A percentile compares a stretch with the other conserved stretches of the same genome.
Conservation (phyloP, 2,888 invertebrate species). For the Coecobrya sp. region DNA sequence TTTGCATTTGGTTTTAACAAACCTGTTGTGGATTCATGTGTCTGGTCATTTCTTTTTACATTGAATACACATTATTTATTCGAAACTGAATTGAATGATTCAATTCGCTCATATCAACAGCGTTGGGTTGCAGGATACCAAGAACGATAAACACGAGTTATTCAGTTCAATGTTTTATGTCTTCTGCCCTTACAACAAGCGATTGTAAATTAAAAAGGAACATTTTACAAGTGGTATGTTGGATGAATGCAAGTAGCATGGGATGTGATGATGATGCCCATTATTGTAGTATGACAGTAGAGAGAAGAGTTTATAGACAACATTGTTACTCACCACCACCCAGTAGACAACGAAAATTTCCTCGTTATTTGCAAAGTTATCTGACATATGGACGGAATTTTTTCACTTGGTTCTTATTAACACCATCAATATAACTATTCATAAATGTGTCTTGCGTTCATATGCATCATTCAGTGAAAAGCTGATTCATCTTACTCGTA, state of each 20-base stretch:
- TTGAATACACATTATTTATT: background rate
- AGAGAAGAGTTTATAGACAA: background rate
- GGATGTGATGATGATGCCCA: background rate
- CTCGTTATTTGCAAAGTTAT: background rate
- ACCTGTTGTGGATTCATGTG: background rate
- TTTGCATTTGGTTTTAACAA: no score
- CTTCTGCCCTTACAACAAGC: background rate
- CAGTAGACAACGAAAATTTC: background rate
- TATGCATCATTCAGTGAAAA: constrained; percentile 29
- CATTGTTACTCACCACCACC: background rate
- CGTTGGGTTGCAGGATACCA: background rate
- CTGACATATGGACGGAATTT: background rate
- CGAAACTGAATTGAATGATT: background rate
- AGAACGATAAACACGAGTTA: background rate
- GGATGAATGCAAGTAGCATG: background rate
- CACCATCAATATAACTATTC: background rate
- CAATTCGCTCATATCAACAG: background rate
- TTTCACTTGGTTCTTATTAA: background rate
- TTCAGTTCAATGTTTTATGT: no score
- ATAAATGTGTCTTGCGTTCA: background rate
- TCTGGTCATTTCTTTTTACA: background rate
- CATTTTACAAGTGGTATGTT: background rate
- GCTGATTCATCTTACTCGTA: constrained; percentile 12
- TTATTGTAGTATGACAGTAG: background rate
- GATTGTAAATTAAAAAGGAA: background rate